Percentiles rank a stretch among this genome's conserved stretches.
phyloP scores from a whole-genome alignment of 2,797 vertebrate genomes.

The Clamator glandarius region DNA sequence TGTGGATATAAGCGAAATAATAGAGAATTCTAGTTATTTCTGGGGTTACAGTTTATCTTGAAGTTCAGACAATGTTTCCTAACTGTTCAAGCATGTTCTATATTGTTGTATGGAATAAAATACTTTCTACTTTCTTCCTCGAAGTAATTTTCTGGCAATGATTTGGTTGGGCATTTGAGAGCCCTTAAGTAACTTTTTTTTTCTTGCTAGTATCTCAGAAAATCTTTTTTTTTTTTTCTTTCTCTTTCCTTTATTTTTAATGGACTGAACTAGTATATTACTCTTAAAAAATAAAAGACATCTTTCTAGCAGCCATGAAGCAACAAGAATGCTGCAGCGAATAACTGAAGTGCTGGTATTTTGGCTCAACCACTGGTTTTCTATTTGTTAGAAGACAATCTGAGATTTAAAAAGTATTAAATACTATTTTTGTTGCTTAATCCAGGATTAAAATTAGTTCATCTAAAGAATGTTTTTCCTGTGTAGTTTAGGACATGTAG shows the following conservation, averaged over 20 bases:
- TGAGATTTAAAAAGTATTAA: not conserved
- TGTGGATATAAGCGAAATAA: not conserved
- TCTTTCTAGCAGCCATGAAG: not conserved
- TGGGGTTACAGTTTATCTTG: not conserved
- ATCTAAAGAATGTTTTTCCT: not conserved
- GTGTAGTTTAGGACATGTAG: not conserved
- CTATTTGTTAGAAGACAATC: not conserved
- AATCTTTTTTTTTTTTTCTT: not conserved
- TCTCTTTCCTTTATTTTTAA: not conserved
- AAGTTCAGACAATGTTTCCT: not conserved
- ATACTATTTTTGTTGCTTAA: not conserved
- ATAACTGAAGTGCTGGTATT: not conserved
- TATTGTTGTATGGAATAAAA: not conserved
- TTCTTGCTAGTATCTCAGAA: not conserved
- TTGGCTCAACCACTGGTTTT: not conserved
- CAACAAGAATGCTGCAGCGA: not conserved
- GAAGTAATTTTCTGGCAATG: not conserved
- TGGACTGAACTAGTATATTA: not conserved
- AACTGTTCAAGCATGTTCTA: not conserved
- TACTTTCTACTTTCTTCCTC: not conserved
- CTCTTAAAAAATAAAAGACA: not conserved
- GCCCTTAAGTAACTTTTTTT: not conserved
- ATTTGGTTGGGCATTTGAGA: slow-evolving; percentile 3
- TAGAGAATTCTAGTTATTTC: not conserved
- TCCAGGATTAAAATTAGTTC: not conserved